Evolutionary conservation across 2,113 vertebrate genomes (phyloP).

Genomic region (Origma solitaria): DNA sequence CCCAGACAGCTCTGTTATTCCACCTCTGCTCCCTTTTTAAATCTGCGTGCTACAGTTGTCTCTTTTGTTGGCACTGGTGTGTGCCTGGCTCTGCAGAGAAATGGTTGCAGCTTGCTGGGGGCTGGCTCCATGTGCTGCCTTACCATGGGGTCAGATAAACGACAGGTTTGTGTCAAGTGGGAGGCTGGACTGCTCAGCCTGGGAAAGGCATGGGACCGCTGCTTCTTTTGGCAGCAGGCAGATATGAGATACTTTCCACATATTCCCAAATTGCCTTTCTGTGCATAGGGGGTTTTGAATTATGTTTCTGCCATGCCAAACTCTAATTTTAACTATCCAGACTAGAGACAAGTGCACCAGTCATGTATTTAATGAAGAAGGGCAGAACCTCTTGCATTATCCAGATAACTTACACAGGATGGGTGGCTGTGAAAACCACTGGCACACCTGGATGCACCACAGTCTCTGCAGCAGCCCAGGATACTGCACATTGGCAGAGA

Average conservation of each 20-base stretch:
- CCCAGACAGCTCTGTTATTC: neutral
- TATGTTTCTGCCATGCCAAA: neutral
- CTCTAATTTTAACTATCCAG: neutral
- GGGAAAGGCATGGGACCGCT: neutral
- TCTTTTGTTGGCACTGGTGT: neutral
- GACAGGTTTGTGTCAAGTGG: neutral
- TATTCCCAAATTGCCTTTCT: neutral
- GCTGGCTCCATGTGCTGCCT: neutral
- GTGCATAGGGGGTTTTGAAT: neutral
- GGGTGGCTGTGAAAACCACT: neutral
- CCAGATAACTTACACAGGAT: neutral
- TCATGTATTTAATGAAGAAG: neutral
- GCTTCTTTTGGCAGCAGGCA: neutral
- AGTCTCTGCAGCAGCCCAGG: neutral
- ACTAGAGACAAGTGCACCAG: neutral
- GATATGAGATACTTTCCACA: neutral
- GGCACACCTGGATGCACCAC: neutral
- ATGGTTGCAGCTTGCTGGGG: neutral
- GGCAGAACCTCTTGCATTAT: neutral
- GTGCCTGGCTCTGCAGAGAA: neutral
- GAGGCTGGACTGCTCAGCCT: neutral
- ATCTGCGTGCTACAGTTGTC: neutral
- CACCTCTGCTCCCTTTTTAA: neutral
- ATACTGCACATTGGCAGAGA: neutral
- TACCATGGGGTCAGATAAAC: neutral